Percentiles rank a stretch among this genome's conserved stretches.
Conservation (phyloP, 1,140 invertebrate genomes). For the Epicauta chinensis region DNA sequence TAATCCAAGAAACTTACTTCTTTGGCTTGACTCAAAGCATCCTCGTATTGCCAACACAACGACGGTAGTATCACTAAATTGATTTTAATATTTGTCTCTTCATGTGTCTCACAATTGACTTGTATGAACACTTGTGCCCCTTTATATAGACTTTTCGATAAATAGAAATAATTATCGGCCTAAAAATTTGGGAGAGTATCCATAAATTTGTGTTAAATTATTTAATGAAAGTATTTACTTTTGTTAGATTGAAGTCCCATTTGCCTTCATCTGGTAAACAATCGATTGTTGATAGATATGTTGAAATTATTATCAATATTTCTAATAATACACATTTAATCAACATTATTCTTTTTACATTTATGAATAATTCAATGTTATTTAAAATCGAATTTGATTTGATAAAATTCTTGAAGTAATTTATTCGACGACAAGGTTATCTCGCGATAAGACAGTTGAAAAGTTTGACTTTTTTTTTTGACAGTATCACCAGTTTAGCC, state of each 20-base stretch:
- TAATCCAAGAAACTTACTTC: conserved; percentile 25
- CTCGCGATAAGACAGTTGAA: no score
- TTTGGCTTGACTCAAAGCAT: conserved; percentile 23
- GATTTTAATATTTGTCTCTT: conserved; percentile 29
- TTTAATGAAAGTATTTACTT: conserved; percentile 27
- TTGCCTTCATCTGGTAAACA: conserved; percentile 40
- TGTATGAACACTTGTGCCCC: conserved; percentile 41
- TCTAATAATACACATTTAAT: no score
- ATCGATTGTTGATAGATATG: background rate
- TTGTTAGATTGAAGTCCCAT: conserved; percentile 39
- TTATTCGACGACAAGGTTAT: no score
- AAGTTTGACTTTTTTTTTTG: no score
- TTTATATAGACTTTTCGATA: conserved; percentile 43
- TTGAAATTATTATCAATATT: no score
- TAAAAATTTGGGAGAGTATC: conserved; percentile 20
- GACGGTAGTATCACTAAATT: conserved; percentile 34
- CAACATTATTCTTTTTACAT: no score
- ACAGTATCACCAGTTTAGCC: no score
- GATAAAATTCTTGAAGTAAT: no score
- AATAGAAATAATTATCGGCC: conserved; percentile 32
- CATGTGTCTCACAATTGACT: conserved; percentile 36
- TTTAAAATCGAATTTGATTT: no score
- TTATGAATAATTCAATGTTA: no score
- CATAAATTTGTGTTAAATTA: conserved; percentile 9
- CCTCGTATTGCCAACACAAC: conserved; percentile 33